phyloP scores from a whole-genome alignment of 1,140 invertebrate genomes.

The Andricus grossulariae region DNA sequence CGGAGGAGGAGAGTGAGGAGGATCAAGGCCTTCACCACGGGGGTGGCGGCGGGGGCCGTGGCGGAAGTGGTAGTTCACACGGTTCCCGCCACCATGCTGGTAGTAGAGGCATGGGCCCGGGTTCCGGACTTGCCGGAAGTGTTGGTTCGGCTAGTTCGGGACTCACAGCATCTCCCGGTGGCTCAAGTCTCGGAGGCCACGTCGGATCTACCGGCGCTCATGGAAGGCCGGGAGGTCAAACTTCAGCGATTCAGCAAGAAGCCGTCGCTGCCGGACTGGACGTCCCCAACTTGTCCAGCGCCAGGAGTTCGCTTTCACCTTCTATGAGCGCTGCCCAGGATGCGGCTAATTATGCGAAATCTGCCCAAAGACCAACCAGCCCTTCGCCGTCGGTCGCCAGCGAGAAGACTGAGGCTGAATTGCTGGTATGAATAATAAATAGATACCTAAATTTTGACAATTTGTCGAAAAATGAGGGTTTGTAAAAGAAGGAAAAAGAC shows the following conservation, averaged over 20 bases:
- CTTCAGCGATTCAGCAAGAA: conserved; percentile 46
- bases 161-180: conserved; percentile 71
- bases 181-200: conserved; percentile 71
- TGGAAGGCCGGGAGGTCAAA: conserved; percentile 65
- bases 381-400: conserved; percentile 89
- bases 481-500: too few species aligned
- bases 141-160: conserved; percentile 54
- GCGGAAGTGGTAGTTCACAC: conserved; percentile 71
- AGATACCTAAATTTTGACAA: too few species aligned
- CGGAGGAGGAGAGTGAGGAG: conserved; percentile 91
- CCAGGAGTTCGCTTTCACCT: conserved; percentile 80
- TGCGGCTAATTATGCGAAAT: conserved; percentile 80
- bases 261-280: conserved; percentile 68
- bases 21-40: conserved; percentile 81
- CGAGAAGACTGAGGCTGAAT: conserved; percentile 84
- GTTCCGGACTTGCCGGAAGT: conserved; percentile 53
- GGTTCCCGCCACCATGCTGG: conserved; percentile 67
- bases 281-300: conserved; percentile 75
- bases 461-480: too few species aligned
- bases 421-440: conserved; percentile 71
- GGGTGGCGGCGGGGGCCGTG: conserved; percentile 60
- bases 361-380: conserved; percentile 85
- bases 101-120: conserved; percentile 56
- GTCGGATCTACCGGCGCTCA: conserved; percentile 70
- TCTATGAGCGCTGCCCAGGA: conserved; percentile 81